Conservation (phyloP, 2,888 invertebrate species). For the Epinotia brunnichana region DNA sequence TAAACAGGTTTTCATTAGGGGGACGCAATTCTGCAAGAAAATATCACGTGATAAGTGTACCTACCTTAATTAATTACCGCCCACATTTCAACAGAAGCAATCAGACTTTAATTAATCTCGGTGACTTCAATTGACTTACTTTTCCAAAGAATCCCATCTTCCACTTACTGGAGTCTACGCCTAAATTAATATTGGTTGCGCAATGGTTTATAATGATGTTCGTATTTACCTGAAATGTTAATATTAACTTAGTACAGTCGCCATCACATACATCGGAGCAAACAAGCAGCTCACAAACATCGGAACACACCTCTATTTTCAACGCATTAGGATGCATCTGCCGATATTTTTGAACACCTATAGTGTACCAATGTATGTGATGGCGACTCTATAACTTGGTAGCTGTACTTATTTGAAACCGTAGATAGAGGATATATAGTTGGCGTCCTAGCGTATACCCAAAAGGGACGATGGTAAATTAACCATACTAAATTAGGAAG, state of each 20-base stretch:
- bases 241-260: background rate
- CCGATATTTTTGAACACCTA: too few relatives aligned
- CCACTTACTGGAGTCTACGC: conserved; percentile 66
- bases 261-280: too few relatives aligned
- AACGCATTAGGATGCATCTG: too few relatives aligned
- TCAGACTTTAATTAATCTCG: conserved; percentile 28
- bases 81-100: conserved; percentile 17
- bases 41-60: conserved; percentile 18
- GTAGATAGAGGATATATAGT: too few relatives aligned
- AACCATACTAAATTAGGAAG: too few relatives aligned
- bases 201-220: conserved; percentile 77
- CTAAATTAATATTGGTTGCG: conserved; percentile 74
- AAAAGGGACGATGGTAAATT: too few relatives aligned
- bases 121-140: conserved; percentile 55
- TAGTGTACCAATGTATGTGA: too few relatives aligned
- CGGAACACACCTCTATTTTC: too few relatives aligned
- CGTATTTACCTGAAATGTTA: conserved; percentile 69
- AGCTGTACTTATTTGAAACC: too few relatives aligned
- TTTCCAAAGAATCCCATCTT: conserved; percentile 73
- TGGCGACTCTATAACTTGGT: too few relatives aligned
- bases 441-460: too few relatives aligned
- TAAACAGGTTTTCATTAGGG: conserved; percentile 70
- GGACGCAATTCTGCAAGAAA: conserved; percentile 67
- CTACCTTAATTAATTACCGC: conserved; percentile 6
- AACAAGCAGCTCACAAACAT: too few relatives aligned